phyloP scores from a whole-genome alignment of 2,888 invertebrate genomes.

The Agelastica alni region DNA sequence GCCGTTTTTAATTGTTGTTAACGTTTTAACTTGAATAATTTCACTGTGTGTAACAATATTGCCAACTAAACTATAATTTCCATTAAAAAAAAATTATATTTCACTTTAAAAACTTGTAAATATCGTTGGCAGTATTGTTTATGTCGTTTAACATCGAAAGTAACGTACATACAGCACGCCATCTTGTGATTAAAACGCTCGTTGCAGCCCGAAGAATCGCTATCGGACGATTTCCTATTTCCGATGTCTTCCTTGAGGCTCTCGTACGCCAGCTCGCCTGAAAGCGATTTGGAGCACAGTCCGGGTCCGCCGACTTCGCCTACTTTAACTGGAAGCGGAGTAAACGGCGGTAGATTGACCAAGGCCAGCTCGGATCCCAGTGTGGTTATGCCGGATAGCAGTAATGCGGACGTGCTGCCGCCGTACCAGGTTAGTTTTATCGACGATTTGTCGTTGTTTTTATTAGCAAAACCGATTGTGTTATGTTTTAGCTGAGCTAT shows the following conservation, averaged over 20 bases:
- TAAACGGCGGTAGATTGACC: constrained; percentile 58
- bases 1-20: background rate
- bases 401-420: constrained; percentile 75
- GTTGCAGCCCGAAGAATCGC: constrained; percentile 89
- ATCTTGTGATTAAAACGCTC: constrained; percentile 31
- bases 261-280: constrained; percentile 94
- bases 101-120: no score
- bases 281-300: constrained; percentile 91
- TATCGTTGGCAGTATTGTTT: background rate
- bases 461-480: background rate
- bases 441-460: background rate
- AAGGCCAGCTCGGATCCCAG: constrained; percentile 94
- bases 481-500: constrained; percentile 51
- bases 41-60: background rate
- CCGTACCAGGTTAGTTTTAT: constrained; percentile 83
- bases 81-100: no score
- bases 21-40: background rate
- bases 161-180: constrained; percentile 7
- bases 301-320: constrained; percentile 66
- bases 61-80: background rate
- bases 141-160: no score
- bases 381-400: constrained; percentile 89
- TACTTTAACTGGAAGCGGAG: constrained; percentile 64
- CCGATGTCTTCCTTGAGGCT: constrained; percentile 95
- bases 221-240: constrained; percentile 98